Conservation (phyloP, 2,888 invertebrate species). For the Heliconius erato region DNA sequence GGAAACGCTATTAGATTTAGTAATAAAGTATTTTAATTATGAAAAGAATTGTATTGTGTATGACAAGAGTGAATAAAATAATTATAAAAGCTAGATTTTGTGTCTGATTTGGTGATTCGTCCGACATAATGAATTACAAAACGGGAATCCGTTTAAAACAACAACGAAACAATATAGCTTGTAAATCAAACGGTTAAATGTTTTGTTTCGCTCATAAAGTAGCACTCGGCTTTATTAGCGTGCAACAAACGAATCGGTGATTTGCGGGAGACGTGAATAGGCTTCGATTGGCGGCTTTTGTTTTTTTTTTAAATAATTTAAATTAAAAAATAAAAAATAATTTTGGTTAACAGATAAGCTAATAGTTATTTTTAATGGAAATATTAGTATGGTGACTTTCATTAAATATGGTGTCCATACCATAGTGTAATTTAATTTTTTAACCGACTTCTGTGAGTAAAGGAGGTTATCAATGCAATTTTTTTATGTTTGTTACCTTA, state of each 20-base stretch:
- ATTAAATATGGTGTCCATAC: neutral
- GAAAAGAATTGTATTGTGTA: too few species aligned
- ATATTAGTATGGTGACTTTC: too few species aligned
- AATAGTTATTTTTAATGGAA: neutral
- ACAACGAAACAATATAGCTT: neutral
- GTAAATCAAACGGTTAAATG: slow-evolving; percentile 22
- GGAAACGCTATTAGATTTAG: too few species aligned
- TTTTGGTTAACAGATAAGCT: neutral
- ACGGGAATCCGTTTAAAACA: neutral
- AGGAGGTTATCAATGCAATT: too few species aligned
- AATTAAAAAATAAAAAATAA: too few species aligned
- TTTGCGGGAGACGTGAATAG: slow-evolving; percentile 7
- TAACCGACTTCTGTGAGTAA: too few species aligned
- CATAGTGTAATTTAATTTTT: too few species aligned
- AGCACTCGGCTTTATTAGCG: slow-evolving; percentile 11
- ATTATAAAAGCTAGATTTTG: too few species aligned
- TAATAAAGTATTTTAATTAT: too few species aligned
- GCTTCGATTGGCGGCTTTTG: neutral
- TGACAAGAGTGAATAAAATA: too few species aligned
- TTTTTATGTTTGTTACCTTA: too few species aligned
- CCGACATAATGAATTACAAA: neutral
- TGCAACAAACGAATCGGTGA: slow-evolving; percentile 12
- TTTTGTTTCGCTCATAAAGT: slow-evolving; percentile 12
- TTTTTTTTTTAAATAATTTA: neutral
- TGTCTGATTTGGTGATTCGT: too few species aligned